Conservation (phyloP, 2,888 invertebrate genomes). For the Zonitis immaculata region DNA sequence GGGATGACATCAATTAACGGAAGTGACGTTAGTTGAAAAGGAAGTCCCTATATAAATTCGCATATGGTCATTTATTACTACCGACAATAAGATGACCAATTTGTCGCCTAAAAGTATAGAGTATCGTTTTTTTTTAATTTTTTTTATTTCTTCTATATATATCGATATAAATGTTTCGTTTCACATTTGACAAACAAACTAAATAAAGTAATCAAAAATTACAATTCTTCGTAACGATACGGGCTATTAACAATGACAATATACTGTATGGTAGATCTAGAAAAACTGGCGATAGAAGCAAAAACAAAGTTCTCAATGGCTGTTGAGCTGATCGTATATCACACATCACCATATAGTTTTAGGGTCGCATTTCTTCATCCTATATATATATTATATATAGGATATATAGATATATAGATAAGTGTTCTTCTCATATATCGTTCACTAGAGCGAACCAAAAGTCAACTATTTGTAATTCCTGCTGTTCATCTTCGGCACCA, state of each 20-base stretch:
- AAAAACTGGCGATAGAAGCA: too few relatives aligned
- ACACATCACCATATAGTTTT: slow-evolving; percentile 7
- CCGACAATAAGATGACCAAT: slow-evolving; percentile 13
- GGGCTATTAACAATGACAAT: slow-evolving; percentile 29
- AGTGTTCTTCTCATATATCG: slow-evolving; percentile 33
- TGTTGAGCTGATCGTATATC: slow-evolving; percentile 14
- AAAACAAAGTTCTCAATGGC: slow-evolving; percentile 23
- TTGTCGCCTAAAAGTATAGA: background rate
- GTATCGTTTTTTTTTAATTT: background rate
- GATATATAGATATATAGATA: too few relatives aligned
- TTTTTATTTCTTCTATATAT: too few relatives aligned
- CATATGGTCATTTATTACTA: slow-evolving; percentile 16
- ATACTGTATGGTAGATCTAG: slow-evolving; percentile 17
- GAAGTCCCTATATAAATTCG: slow-evolving; percentile 20
- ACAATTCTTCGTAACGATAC: slow-evolving; percentile 20
- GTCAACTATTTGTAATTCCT: slow-evolving; percentile 29
- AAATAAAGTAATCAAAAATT: slow-evolving; percentile 19
- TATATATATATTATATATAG: too few relatives aligned
- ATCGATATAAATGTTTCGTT: background rate
- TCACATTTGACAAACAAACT: background rate
- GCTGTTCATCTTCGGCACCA: slow-evolving; percentile 3
- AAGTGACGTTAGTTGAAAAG: slow-evolving; percentile 19
- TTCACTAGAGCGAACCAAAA: slow-evolving; percentile 22
- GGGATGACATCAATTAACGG: slow-evolving; percentile 31
- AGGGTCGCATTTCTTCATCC: slow-evolving; percentile 26